Evolutionary conservation across 2,113 vertebrate species (phyloP).

Genomic region (Atractosteus spatula): DNA sequence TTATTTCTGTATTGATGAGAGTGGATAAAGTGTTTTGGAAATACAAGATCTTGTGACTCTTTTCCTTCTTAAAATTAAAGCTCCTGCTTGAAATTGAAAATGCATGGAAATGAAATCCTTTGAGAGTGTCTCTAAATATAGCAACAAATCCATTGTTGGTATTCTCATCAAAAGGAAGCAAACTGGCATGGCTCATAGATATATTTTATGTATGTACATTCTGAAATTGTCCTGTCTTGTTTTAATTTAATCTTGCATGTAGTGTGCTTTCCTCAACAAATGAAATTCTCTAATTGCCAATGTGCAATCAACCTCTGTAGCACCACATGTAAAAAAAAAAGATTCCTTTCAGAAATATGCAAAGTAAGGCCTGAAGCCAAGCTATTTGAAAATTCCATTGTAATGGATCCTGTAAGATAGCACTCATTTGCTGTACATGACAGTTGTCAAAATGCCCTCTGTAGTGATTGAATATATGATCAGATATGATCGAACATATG

Average conservation of each 20-base stretch:
- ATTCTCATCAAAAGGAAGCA: conserved; percentile 43
- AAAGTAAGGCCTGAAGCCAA: too few relatives aligned
- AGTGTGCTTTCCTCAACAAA: conserved; percentile 24
- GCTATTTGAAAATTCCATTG: too few relatives aligned
- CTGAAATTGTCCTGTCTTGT: conserved; percentile 27
- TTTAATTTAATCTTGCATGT: conserved; percentile 38
- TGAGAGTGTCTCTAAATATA: conserved; percentile 47
- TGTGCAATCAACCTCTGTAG: background rate
- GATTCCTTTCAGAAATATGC: background rate
- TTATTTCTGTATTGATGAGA: too few relatives aligned
- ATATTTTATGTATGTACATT: conserved; percentile 29
- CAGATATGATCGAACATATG: too few relatives aligned
- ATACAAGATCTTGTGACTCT: conserved; percentile 1
- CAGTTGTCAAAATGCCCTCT: too few relatives aligned
- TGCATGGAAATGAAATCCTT: conserved; percentile 18
- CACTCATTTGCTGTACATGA: too few relatives aligned
- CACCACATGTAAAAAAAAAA: conserved; percentile 1
- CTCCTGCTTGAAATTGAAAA: conserved; percentile 12
- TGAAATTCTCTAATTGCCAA: background rate
- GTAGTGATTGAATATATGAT: too few relatives aligned
- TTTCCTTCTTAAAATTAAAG: conserved; percentile 19
- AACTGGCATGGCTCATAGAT: conserved; percentile 39
- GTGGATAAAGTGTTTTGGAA: conserved; percentile 25
- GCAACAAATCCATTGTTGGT: conserved; percentile 41
- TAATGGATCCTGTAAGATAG: too few relatives aligned